phyloP scores from a whole-genome alignment of 2,113 vertebrate genomes.

The Oreochromis niloticus region DNA sequence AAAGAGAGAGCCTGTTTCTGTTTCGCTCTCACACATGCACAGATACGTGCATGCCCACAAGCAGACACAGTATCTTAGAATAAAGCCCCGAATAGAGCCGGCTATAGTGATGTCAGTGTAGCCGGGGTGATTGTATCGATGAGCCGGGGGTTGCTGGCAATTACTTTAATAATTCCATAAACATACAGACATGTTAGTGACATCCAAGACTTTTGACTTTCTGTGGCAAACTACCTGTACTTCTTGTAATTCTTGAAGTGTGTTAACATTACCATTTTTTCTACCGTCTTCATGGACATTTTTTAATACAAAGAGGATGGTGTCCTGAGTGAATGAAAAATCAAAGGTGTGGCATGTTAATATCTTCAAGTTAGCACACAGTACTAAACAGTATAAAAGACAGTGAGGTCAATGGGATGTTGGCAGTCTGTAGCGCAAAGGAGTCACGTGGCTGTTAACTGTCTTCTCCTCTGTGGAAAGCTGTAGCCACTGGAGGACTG shows the following conservation, averaged over 20 bases:
- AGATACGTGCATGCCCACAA: neutral
- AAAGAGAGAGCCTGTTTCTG: slow-evolving; percentile 11
- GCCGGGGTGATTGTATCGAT: neutral
- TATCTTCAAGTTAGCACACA: slow-evolving; percentile 57
- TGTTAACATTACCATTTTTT: slow-evolving; percentile 23
- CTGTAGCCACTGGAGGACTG: slow-evolving; percentile 52
- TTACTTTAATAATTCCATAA: slow-evolving; percentile 31
- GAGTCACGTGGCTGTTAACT: slow-evolving; percentile 41
- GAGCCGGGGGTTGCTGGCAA: slow-evolving; percentile 21
- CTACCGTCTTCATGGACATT: slow-evolving; percentile 7
- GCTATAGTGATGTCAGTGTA: slow-evolving; percentile 48
- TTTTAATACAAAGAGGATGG: slow-evolving; percentile 28
- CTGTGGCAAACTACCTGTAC: slow-evolving; percentile 27
- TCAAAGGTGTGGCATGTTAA: slow-evolving; percentile 58
- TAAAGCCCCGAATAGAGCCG: slow-evolving; percentile 29
- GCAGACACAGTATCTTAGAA: slow-evolving; percentile 16
- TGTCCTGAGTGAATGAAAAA: slow-evolving; percentile 46
- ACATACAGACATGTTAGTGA: slow-evolving; percentile 35
- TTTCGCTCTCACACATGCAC: neutral
- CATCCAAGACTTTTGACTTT: slow-evolving; percentile 8
- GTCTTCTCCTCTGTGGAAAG: slow-evolving; percentile 28
- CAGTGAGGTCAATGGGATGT: slow-evolving; percentile 68
- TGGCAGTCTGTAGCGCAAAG: slow-evolving; percentile 31
- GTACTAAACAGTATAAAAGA: slow-evolving; percentile 61
- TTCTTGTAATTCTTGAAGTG: slow-evolving; percentile 8